Evolutionary conservation across 2,888 invertebrate genomes (phyloP), one percentile per base, ranked within the genome.

Genomic region (Euphydryas editha): DNA sequence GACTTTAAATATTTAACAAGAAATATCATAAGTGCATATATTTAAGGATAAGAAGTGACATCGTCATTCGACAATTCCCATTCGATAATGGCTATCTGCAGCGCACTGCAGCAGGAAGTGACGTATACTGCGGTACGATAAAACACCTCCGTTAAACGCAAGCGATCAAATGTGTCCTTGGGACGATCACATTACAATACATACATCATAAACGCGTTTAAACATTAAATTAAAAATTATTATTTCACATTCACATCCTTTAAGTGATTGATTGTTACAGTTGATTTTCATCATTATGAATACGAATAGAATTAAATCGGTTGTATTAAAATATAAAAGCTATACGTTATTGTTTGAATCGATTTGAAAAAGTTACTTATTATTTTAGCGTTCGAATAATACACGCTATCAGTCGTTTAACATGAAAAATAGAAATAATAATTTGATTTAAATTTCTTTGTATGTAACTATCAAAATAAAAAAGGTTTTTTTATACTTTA

Each of bases 111-210:
- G 61, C 66, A 42, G 42, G 49, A 54, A 36, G 36, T 68, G 69
- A 68, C 71, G 72, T 65, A 70, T 39, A 71, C 69, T 73, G 72
- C 72, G 71, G 69, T 62, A 73, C 68, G 63, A 59, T 65, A 66
- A 59, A 54, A 67, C 67, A 62, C 66, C 57, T 62, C 64, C 47
- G 59, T 57, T 69, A 62, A 70, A 70, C 55, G 60, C 44, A 58
- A 17, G 44, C 65, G 58, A 51, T 62, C 63, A 58, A 46, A 58
- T 49, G 59, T 68, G 37, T 65, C 68, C 59, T 62, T 49, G 37
- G 37, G 17, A 30, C 36, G 36, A 59, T 39, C 54, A 46, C n/a
- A 17, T 17, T n/a, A 54, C 11, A 10, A 30, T n/a, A n/a, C n/a
- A 36, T 15, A 17, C 36, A 56, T 47, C 24, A 60, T 49, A 58